Evolutionary conservation across 2,797 vertebrate genomes (phyloP).

Genomic region (Cryptoblepharus egeriae): DNA sequence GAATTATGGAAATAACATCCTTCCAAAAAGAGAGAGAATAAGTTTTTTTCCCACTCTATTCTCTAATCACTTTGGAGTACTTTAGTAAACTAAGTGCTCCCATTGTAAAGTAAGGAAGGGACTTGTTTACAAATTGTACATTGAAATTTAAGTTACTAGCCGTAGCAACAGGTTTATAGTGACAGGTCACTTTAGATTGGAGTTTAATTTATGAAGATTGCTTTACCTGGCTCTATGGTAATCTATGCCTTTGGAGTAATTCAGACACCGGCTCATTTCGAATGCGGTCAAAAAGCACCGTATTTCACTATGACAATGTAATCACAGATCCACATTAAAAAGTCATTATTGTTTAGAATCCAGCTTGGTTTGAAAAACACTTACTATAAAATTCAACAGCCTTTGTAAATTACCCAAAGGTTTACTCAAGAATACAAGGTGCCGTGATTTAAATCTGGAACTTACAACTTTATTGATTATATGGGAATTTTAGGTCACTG

Average conservation of each 20-base stretch:
- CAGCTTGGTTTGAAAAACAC: constrained; percentile 94
- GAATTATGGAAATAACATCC: constrained; percentile 54
- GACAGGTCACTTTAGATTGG: constrained; percentile 92
- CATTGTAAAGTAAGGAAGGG: constrained; percentile 65
- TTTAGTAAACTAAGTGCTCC: constrained; percentile 66
- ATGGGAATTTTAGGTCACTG: constrained; percentile 76
- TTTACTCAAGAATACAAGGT: constrained; percentile 92
- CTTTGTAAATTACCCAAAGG: constrained; percentile 92
- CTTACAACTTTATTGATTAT: constrained; percentile 89
- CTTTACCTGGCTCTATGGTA: constrained; percentile 88
- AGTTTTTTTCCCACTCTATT: neutral
- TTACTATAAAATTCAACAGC: constrained; percentile 92
- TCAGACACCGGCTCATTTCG: constrained; percentile 90
- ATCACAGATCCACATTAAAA: constrained; percentile 99
- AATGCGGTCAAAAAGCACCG: constrained; percentile 87
- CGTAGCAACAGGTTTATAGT: constrained; percentile 80
- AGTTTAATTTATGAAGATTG: constrained; percentile 99
- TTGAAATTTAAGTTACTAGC: constrained; percentile 76
- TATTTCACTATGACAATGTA: constrained; percentile 99
- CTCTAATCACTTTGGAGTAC: constrained; percentile 47
- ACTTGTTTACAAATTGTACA: constrained; percentile 76
- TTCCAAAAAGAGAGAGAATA: constrained; percentile 1
- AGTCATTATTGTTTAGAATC: constrained; percentile 99
- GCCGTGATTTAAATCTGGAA: constrained; percentile 87
- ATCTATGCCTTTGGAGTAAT: constrained; percentile 88